Evolutionary conservation across 2,113 vertebrate genomes (phyloP), one percentile per base, ranked within the genome.

Genomic region (Leiothrix lutea): DNA sequence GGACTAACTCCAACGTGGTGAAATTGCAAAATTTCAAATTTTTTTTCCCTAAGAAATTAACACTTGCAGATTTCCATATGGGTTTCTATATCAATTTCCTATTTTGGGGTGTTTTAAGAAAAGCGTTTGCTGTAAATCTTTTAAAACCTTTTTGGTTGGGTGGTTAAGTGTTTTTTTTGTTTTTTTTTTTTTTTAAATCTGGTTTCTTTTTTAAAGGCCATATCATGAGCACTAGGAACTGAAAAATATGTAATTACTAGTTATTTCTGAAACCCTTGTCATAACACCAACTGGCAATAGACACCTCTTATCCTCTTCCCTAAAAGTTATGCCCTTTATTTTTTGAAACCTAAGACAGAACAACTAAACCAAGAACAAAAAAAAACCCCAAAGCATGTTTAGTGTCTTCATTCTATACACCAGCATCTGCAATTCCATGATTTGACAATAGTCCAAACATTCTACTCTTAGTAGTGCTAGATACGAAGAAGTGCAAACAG

Each of bases 401-500:
- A 36, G 14, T 62, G 17, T n/a, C 60, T 67, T 57, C 69, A 64
- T 42, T 70, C 29, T 75, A 61, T 28, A 42, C 4, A 92, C 61
- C 57, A 88, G 31, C 86, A 91, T 71, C 31, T 45, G 29, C 28
- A 75, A 26, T 87, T 92, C 65, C 40, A 90, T 44, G 25, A 82
- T 28, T 54, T 86, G 67, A 88, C 56, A 93, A 73, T 8, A 75
- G 56, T 51, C 60, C 72, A 88, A 88, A 45, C 60, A 54, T 53
- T 93, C 51, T 74, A 73, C 66, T 92, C 91, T 94, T 72, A 97
- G 69, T 50, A 92, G 31, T 24, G 16, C 25, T 80, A 86, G 86
- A 35, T 44, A 74, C 58, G 29, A 53, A 33, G 56, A 89, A 75
- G 45, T 21, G 48, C 91, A 96, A 96, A 84, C 72, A 94, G 50